Evolutionary conservation across 2,797 vertebrate genomes (phyloP).

Genomic region (Corythornis leucogaster): DNA sequence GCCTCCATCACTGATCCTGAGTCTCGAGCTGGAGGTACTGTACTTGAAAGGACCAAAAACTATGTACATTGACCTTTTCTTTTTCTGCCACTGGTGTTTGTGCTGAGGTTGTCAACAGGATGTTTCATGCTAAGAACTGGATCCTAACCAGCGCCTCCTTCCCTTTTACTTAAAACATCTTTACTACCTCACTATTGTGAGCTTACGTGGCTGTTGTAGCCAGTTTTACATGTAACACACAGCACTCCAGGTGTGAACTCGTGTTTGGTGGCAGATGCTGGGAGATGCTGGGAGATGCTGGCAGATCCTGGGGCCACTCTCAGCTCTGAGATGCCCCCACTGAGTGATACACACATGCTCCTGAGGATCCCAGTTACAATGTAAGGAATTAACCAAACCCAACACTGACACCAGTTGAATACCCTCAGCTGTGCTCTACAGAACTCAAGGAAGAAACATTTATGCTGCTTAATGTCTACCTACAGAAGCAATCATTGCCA

Average conservation of each 20-base stretch:
- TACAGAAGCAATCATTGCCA: background rate
- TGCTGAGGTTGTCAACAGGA: slow-evolving; percentile 15
- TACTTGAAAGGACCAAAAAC: background rate
- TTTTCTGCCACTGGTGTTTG: background rate
- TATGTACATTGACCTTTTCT: background rate
- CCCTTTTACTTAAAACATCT: background rate
- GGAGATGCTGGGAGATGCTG: too few species aligned
- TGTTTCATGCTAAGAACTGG: background rate
- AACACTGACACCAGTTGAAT: background rate
- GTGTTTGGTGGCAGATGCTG: background rate
- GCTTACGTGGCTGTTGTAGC: background rate
- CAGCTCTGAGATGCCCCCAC: background rate
- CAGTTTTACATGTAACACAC: background rate
- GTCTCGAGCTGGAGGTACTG: background rate
- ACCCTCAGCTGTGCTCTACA: background rate
- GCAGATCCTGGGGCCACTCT: background rate
- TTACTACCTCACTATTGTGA: background rate
- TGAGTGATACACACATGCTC: background rate
- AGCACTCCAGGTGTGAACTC: background rate
- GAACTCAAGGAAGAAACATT: background rate
- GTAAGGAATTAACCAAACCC: background rate
- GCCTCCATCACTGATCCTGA: background rate
- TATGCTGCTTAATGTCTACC: background rate
- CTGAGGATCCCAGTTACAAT: background rate
- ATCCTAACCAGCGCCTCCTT: background rate